Evolutionary conservation across 2,113 vertebrate species (phyloP).

Genomic region (Nycticryphes semicollaris): DNA sequence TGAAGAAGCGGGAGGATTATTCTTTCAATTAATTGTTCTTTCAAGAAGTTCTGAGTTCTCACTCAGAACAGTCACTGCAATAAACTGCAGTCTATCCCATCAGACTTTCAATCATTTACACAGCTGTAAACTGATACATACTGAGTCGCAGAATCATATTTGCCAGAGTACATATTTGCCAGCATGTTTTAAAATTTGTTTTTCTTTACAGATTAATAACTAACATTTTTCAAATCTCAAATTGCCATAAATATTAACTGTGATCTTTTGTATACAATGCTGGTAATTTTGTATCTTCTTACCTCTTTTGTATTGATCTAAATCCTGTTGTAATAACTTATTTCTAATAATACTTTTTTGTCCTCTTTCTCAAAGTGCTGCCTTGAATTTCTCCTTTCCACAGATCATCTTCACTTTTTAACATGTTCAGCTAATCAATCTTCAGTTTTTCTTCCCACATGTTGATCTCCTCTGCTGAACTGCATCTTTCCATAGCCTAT

Average conservation of each 20-base stretch:
- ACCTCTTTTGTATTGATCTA: background rate
- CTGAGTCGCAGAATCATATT: background rate
- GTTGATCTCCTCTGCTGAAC: background rate
- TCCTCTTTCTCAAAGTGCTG: background rate
- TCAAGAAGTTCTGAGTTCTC: background rate
- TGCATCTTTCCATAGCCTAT: background rate
- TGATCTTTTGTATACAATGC: background rate
- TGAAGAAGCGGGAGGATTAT: background rate
- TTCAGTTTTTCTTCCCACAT: background rate
- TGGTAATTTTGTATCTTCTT: background rate
- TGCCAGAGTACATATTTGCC: background rate
- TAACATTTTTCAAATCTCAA: background rate
- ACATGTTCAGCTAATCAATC: background rate
- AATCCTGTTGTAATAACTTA: background rate
- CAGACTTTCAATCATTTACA: background rate
- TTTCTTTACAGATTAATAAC: background rate
- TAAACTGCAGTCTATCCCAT: background rate
- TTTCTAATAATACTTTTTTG: background rate
- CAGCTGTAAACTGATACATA: background rate
- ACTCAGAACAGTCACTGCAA: background rate
- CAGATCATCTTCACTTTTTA: background rate
- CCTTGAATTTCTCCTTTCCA: background rate
- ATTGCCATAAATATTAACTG: background rate
- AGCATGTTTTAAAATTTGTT: background rate
- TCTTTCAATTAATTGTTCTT: background rate